These are phyloP conservation scores for Euborellia annulipes DNA, from an alignment of 1,140 invertebrate genomes.

Conservation along the genomic window DNA sequence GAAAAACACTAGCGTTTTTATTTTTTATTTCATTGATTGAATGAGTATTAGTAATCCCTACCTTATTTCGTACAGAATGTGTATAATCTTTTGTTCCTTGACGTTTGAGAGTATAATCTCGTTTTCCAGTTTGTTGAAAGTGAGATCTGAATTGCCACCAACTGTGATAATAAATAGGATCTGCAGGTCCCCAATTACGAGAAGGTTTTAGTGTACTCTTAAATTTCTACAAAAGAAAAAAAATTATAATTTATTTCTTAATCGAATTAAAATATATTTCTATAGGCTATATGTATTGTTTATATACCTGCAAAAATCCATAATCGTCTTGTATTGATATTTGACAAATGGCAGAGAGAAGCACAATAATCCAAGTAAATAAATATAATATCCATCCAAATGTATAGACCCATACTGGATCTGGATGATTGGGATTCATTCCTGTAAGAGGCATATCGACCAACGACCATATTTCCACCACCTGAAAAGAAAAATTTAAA, in stretches of 20 bases:
- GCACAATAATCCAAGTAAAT: conserved; percentile 24
- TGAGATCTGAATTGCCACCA: conserved; percentile 10
- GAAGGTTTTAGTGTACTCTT: conserved; percentile 36
- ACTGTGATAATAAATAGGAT: conserved; percentile 31
- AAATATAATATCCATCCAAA: conserved; percentile 29
- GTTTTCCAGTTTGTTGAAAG: conserved; percentile 26
- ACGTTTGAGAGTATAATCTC: conserved; percentile 39
- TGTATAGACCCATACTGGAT: conserved; percentile 27
- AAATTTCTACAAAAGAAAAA: conserved; percentile 31
- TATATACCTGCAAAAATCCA: conserved; percentile 24
- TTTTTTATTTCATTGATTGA: no score
- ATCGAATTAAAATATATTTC: no score
- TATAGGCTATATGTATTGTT: no score
- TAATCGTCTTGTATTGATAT: conserved; percentile 26
- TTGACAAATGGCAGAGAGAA: conserved; percentile 27
- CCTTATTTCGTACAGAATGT: conserved; percentile 27
- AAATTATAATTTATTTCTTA: background rate
- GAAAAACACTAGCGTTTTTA: no score
- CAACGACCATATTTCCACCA: conserved; percentile 27
- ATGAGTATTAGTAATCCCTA: no score
- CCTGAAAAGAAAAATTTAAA: conserved; percentile 11
- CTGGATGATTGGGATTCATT: conserved; percentile 13
- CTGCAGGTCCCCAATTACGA: conserved; percentile 41
- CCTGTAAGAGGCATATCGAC: conserved; percentile 19
- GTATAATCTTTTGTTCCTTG: conserved; percentile 41